phyloP scores from a whole-genome alignment of 1,140 invertebrate genomes.

The Hesperophylax magnus region DNA sequence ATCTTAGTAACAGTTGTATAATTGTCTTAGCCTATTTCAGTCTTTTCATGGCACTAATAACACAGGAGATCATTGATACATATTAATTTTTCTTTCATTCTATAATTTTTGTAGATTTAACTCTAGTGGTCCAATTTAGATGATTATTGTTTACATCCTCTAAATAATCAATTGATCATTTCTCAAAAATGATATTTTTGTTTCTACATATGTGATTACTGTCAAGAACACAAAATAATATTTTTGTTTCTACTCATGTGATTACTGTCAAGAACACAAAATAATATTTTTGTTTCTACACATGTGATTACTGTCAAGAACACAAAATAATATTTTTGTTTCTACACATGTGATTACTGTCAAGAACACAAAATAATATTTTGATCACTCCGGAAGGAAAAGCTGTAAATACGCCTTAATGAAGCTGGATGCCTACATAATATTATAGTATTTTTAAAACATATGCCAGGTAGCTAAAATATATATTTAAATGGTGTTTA shows the following conservation, averaged over 20 bases:
- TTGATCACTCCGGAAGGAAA: too few species aligned
- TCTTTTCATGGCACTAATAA: conserved; percentile 57
- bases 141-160: conserved; percentile 37
- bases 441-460: too few species aligned
- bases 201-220: neutral
- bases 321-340: neutral
- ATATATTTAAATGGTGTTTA: conserved; percentile 5
- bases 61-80: conserved; percentile 54
- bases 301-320: neutral
- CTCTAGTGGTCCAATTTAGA: conserved; percentile 51
- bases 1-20: conserved; percentile 52
- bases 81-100: conserved; percentile 25
- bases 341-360: neutral
- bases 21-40: conserved; percentile 55
- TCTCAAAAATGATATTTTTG: conserved; percentile 11
- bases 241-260: neutral
- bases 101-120: conserved; percentile 43
- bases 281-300: neutral
- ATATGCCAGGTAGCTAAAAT: neutral
- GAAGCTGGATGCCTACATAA: neutral
- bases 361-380: neutral
- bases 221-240: neutral
- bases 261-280: neutral
- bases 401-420: too few species aligned
- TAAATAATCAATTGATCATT: neutral